These are phyloP conservation scores for Caenorhabditis latens DNA, from an alignment of 1,140 invertebrate species.

Conservation along the genomic window DNA sequence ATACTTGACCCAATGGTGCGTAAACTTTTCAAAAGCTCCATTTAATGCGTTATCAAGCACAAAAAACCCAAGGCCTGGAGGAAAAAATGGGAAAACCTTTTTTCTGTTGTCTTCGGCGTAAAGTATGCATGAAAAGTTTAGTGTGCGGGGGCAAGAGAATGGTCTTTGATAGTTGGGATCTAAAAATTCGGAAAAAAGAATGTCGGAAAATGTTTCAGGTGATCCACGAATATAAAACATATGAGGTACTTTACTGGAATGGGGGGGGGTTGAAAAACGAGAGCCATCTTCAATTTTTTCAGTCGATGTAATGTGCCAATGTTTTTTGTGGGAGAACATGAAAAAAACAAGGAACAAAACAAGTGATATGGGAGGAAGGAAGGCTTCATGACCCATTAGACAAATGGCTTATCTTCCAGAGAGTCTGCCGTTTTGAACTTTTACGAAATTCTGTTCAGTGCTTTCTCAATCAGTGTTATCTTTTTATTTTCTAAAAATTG, in stretches of 20 bases:
- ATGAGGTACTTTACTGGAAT: too few relatives aligned
- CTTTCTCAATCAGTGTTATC: too few relatives aligned
- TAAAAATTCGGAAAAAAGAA: not conserved
- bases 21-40: constrained; percentile 37
- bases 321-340: not conserved
- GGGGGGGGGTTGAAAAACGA: too few relatives aligned
- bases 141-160: not conserved
- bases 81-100: constrained; percentile 8
- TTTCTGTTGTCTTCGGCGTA: constrained; percentile 4
- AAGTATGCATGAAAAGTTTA: constrained; percentile 51
- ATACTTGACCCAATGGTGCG: constrained; percentile 26
- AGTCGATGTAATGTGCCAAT: not conserved
- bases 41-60: constrained; percentile 42
- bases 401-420: not conserved
- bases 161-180: not conserved
- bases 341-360: not conserved
- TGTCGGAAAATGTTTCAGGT: not conserved
- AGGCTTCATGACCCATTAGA: constrained; percentile 7
- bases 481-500: too few relatives aligned
- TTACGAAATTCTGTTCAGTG: too few relatives aligned
- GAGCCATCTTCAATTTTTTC: too few relatives aligned
- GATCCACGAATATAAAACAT: too few relatives aligned
- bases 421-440: too few relatives aligned
- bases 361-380: not conserved
- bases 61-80: not conserved